Conservation (phyloP, 2,888 invertebrate species). For the Noctua janthina region DNA sequence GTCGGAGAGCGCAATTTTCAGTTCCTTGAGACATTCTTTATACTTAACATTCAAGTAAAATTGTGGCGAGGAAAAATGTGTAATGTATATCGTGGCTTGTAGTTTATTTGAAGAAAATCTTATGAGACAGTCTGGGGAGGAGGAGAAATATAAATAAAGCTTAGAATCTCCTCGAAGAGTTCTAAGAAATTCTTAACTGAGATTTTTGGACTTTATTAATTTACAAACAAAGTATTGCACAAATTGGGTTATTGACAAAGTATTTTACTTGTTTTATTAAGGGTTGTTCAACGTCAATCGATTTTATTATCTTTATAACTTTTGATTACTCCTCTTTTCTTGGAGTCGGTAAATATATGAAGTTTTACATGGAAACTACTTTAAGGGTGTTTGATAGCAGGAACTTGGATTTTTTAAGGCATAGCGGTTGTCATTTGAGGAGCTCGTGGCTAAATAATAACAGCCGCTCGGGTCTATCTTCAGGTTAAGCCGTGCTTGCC, state of each 20-base stretch:
- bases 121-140: conserved; percentile 48
- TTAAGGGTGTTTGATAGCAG: background rate
- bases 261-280: background rate
- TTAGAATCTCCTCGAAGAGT: conserved; percentile 46
- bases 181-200: conserved; percentile 30
- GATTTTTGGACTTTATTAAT: conserved; percentile 7
- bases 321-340: background rate
- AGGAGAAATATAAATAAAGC: conserved; percentile 57
- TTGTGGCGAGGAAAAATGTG: conserved; percentile 65
- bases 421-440: too few species aligned
- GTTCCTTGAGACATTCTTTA: conserved; percentile 76
- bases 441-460: too few species aligned
- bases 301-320: background rate
- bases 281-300: background rate
- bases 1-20: conserved; percentile 73
- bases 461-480: too few species aligned
- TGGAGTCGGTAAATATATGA: background rate
- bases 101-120: conserved; percentile 66
- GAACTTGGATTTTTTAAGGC: too few species aligned
- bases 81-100: conserved; percentile 57
- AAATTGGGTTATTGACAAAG: background rate
- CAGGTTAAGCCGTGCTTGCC: too few species aligned
- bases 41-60: conserved; percentile 68
- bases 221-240: background rate
- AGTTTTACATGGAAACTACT: background rate